Base-by-base conservation (phyloP, 23 tunicate genomes). In the Trididemnum clinides region DNA sequence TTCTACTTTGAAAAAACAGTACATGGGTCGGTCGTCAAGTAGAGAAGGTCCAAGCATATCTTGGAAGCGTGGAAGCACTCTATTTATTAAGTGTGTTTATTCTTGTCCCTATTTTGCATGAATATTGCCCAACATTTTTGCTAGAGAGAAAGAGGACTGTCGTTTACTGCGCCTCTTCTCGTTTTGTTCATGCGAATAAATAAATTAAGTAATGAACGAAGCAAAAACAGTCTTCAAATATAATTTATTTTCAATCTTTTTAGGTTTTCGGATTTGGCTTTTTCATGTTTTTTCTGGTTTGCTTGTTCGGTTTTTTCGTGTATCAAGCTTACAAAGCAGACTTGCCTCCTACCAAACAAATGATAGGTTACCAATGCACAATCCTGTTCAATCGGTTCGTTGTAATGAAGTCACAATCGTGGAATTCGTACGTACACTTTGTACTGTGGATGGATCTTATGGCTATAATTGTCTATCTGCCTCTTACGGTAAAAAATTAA, bases 321-420 rank as follows among this genome's bases (percentile, higher is more conserved):
- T 4, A 15, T 23, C 18, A 36, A 36, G 80, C 80, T n/a, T 38
- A 74, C 49, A 35, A 21, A n/a, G 20, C 80, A 3, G 80, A 74
- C 19, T 22, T 2, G 25, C 5, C 54, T 34, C 49, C 66, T 12
- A 25, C 22, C 27, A 59, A n/a, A n/a, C 66, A 59, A 59, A 59
- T 59, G 66, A 59, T n/a, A 10, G 66, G 66, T 10, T 28, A 59
- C 66, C 66, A 59, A n/a, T 59, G 66, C 32, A 36, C 66, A 35
- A 15, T 78, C 12, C 22, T 78, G 28, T 78, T 51, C 51, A 66
- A 36, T 32, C 38, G 66, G 20, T 34, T 15, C 7, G 6, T 78
- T 7, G 28, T 78, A 1, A 78, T 78, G 83, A 78, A 78, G 22
- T 34, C 83, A 26, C 51, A 51, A 22, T 78, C 57, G n/a, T 78